Conservation (phyloP, 2,888 invertebrate species). For the Ptilodon capucinus region DNA sequence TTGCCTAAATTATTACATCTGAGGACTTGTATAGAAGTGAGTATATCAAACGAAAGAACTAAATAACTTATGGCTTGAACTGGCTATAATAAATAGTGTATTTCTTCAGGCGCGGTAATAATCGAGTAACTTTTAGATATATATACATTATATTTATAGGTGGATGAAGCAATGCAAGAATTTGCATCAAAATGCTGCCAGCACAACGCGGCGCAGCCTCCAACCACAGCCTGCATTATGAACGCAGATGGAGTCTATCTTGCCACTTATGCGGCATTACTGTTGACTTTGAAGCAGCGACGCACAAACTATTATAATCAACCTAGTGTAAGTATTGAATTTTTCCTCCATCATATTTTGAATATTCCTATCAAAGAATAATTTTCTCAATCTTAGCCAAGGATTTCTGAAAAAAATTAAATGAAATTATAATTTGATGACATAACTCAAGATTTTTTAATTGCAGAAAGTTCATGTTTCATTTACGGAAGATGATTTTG, state of each 20-base stretch:
- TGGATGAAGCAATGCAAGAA: constrained; percentile 95
- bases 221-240: constrained; percentile 88
- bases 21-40: constrained; percentile 90
- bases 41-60: too few relatives aligned
- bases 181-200: constrained; percentile 96
- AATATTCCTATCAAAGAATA: too few relatives aligned
- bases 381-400: too few relatives aligned
- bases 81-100: too few relatives aligned
- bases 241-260: constrained; percentile 98
- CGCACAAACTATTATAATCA: constrained; percentile 88
- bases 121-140: too few relatives aligned
- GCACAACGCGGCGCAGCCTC: constrained; percentile 84
- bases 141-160: constrained; percentile 69
- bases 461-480: constrained; percentile 74
- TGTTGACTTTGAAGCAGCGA: constrained; percentile 91
- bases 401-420: too few relatives aligned
- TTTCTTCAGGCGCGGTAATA: background rate
- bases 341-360: too few relatives aligned
- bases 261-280: constrained; percentile 92
- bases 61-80: too few relatives aligned
- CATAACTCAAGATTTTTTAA: background rate
- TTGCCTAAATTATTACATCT: constrained; percentile 89
- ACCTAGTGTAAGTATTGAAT: constrained; percentile 68
- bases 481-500: constrained; percentile 92
- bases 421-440: too few relatives aligned